phyloP scores from a whole-genome alignment of 2,113 vertebrate species.

The Hippocampus mohnikei region DNA sequence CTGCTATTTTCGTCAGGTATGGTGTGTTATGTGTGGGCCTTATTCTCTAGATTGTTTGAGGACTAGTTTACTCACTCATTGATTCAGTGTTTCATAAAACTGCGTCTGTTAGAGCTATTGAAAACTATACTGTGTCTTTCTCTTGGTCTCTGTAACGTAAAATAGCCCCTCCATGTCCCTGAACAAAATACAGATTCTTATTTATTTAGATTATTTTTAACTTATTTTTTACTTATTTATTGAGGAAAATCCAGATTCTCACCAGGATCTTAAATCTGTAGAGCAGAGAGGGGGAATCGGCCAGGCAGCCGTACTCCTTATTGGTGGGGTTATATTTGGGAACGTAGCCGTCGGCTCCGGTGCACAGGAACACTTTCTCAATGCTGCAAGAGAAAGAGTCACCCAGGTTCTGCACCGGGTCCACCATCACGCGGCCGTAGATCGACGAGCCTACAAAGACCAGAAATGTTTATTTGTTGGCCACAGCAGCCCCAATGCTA shows the following conservation, averaged over 20 bases:
- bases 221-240: too few relatives aligned
- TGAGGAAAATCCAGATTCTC: conserved; percentile 11
- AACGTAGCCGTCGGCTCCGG: conserved; percentile 73
- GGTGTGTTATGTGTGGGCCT: too few relatives aligned
- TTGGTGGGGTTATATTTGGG: conserved; percentile 76
- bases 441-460: conserved; percentile 64
- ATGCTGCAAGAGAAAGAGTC: conserved; percentile 77
- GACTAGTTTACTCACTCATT: too few relatives aligned
- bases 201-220: too few relatives aligned
- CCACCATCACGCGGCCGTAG: conserved; percentile 73
- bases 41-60: too few relatives aligned
- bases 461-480: not conserved
- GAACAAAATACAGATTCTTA: too few relatives aligned
- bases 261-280: conserved; percentile 78
- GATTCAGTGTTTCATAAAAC: too few relatives aligned
- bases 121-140: too few relatives aligned
- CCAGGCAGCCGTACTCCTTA: conserved; percentile 71
- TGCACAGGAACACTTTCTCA: conserved; percentile 80
- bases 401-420: conserved; percentile 78
- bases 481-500: conserved; percentile 6
- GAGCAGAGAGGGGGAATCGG: conserved; percentile 74
- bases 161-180: too few relatives aligned
- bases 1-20: too few relatives aligned
- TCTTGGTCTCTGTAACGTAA: too few relatives aligned
- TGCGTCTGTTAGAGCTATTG: too few relatives aligned